These are phyloP conservation scores for Crotalus tigris DNA, from an alignment of 2,113 vertebrate species.

Conservation along the genomic window DNA sequence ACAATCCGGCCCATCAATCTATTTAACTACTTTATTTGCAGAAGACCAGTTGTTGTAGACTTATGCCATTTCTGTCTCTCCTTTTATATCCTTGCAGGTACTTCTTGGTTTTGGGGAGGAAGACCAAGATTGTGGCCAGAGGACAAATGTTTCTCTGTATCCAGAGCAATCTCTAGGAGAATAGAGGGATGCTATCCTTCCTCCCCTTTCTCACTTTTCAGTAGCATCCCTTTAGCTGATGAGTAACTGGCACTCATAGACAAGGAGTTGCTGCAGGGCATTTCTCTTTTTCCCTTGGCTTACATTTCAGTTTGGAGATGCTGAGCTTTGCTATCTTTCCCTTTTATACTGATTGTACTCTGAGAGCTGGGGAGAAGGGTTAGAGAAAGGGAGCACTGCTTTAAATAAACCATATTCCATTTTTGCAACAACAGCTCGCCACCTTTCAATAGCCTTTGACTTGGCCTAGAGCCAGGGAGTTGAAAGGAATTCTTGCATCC, in stretches of 20 bases:
- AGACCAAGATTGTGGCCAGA: background rate
- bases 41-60: background rate
- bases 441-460: background rate
- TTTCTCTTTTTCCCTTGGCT: background rate
- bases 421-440: conserved; percentile 13
- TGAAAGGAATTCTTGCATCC: conserved; percentile 5
- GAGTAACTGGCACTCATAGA: background rate
- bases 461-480: conserved; percentile 25
- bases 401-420: conserved; percentile 13
- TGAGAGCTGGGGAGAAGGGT: background rate
- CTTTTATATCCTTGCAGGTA: background rate
- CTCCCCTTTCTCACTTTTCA: background rate
- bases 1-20: background rate
- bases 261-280: background rate
- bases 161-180: background rate
- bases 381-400: background rate
- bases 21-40: background rate
- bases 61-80: background rate
- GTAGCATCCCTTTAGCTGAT: background rate
- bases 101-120: background rate
- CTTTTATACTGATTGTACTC: conserved; percentile 1
- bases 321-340: conserved; percentile 9
- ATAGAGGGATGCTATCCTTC: background rate
- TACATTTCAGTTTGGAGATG: background rate
- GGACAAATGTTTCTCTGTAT: background rate